Evolutionary conservation across 2,888 invertebrate genomes (phyloP), one percentile per base, ranked within the genome.

Genomic region (Tetranychus truncatus): DNA sequence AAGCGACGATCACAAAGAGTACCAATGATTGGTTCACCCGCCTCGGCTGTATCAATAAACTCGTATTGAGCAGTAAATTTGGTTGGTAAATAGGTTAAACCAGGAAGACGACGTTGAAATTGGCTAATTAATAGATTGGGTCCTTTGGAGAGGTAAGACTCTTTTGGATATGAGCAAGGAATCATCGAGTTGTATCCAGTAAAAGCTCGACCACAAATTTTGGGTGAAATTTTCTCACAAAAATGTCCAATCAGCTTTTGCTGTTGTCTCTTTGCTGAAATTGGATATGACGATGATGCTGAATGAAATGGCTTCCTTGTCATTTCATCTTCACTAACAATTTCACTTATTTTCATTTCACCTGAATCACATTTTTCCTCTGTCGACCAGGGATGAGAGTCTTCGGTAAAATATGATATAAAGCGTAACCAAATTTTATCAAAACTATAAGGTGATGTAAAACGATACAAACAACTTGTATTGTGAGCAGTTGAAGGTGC

Each of bases 401-500:
- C 89, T 81, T 90, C 87, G 80, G 91, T 89, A 79, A 89, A 89
- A 84, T 90, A 92, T 78, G 91, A 91, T 78, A 90, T 88, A 82
- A 92, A 92, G 83, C 90, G 91, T 79, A 92, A 85, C 92, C 92
- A 92, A 76, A 92, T 88, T 7, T 78, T 66, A 71, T 76, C 77
- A 24, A 77, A 77, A 73, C 79, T 79, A 81, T 86, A 86, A 82
- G 86, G 86, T 8, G 76, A 76, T 21, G 65, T 46, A 81, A 91
- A 90, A 81, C 88, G 88, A 82, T 90, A 91, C 77, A 89, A 88
- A 82, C 91, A 91, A 7, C 90, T 90, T 1, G 90, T 90, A 83
- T 91, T 90, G 1, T 90, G 89, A 0, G 91, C 90, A 21, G 72
- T n/a, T 18, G 45, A 46, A 18, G 34, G n/a, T n/a, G 34, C 15